These are phyloP conservation scores for Pollenia amentaria DNA, from an alignment of 2,888 invertebrate genomes.

Conservation along the genomic window DNA sequence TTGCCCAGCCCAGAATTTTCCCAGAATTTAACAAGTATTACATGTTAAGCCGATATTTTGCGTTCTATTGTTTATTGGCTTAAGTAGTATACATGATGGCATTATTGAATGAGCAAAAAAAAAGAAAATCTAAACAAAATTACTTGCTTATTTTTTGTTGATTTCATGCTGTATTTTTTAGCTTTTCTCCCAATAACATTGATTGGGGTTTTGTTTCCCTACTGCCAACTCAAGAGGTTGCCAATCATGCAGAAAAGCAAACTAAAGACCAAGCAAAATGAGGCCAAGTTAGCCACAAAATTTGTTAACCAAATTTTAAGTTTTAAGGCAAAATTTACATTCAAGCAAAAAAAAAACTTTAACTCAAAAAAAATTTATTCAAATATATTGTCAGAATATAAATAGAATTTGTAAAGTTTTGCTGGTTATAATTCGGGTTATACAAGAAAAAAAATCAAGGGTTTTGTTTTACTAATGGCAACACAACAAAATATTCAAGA, in stretches of 20 bases:
- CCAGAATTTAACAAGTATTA: neutral
- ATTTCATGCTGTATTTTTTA: slow-evolving; percentile 13
- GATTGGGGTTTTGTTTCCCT: slow-evolving; percentile 38
- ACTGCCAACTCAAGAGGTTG: neutral
- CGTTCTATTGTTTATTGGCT: slow-evolving; percentile 24
- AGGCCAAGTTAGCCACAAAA: slow-evolving; percentile 35
- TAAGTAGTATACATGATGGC: slow-evolving; percentile 8
- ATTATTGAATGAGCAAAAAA: neutral
- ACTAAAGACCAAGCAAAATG: neutral
- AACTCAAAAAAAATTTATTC: neutral
- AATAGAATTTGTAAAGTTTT: slow-evolving; percentile 29
- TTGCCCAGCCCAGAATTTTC: too few relatives aligned
- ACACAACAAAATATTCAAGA: neutral
- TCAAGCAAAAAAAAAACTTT: neutral
- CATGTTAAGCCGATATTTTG: neutral
- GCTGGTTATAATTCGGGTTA: neutral
- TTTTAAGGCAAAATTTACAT: slow-evolving; percentile 24
- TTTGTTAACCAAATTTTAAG: slow-evolving; percentile 59
- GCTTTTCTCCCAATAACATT: slow-evolving; percentile 36
- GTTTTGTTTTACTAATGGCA: slow-evolving; percentile 10
- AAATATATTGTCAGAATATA: slow-evolving; percentile 3
- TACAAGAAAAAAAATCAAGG: neutral
- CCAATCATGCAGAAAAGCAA: slow-evolving; percentile 28
- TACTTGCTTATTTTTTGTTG: slow-evolving; percentile 36
- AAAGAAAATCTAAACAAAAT: slow-evolving; percentile 26